Evolutionary conservation across 1,140 invertebrate species (phyloP), one percentile per base, ranked within the genome.

Genomic region (Littorina saxatilis): DNA sequence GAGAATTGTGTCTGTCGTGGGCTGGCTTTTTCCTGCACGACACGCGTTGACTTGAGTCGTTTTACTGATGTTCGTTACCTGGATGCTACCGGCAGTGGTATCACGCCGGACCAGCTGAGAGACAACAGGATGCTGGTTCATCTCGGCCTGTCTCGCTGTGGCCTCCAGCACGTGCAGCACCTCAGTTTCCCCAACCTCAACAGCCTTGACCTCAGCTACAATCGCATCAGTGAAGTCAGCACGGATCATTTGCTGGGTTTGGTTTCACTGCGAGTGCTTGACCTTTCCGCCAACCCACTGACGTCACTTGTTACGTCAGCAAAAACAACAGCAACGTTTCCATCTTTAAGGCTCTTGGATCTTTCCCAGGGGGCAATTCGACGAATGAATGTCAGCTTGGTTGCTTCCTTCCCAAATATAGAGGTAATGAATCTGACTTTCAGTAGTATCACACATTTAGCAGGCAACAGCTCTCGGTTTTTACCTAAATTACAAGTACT

Each of bases 1-100:
- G 23, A 39, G 13, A 74, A 66, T 37, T 81, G 79, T 27, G 43
- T 50, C 20, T 74, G 79, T n/a, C 23, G 23, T 39, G 40, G 72
- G 40, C 73, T 81, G 68, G 79, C 73, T 27, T 73, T 58, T 32
- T 74, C 79, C 1, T 81, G 79, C n/a, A 35, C n/a, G 2, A 20
- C 7, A 61, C 23, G 20, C 7, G 23, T 61, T 61, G 7, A 20
- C 23, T 20, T 27, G 7, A 9, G 20, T 7, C 20, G 1, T 7
- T 61, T n/a, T 61, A 20, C 55, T 27, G 7, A 61, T 27, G 7
- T 61, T n/a, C 55, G n/a, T 23, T 61, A 61, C n/a, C 55, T 61
- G n/a, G 55, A n/a, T 61, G 55, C 55, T 61, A 27, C 55, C 15
- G 55, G 55, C 7, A 61, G 20, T n/a, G 20, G 55, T 61, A 20